Percentiles rank a stretch among this genome's conserved stretches.
Evolutionary conservation across 2,113 vertebrate species (phyloP).

Genomic region (Hyla sarda): DNA sequence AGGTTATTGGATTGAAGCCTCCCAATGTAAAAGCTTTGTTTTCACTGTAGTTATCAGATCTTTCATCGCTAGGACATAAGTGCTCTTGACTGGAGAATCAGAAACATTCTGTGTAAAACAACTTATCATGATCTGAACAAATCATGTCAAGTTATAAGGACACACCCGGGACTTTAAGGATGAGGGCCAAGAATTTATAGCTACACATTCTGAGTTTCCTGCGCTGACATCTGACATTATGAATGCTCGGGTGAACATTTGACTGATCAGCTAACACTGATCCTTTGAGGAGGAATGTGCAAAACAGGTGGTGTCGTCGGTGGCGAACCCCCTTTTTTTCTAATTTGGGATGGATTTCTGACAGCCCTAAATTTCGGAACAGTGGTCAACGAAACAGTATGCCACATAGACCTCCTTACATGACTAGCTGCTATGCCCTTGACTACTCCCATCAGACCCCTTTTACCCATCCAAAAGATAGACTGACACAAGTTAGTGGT

Average conservation of each 20-base stretch:
- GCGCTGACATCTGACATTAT: not conserved
- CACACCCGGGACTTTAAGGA: not conserved
- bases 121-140: not conserved
- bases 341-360: too few relatives aligned
- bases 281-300: too few relatives aligned
- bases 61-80: constrained; percentile 1
- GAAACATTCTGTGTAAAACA: not conserved
- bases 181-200: not conserved
- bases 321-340: too few relatives aligned
- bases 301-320: too few relatives aligned
- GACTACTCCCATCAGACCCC: too few relatives aligned
- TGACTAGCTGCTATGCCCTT: too few relatives aligned
- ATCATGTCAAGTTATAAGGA: not conserved
- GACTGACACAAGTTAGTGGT: too few relatives aligned
- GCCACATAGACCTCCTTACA: too few relatives aligned
- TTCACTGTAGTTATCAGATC: not conserved
- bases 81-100: not conserved
- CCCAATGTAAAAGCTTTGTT: not conserved
- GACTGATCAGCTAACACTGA: not conserved
- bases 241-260: not conserved
- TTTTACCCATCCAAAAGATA: too few relatives aligned
- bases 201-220: not conserved
- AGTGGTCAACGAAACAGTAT: too few relatives aligned
- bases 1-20: not conserved
- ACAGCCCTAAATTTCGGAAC: too few relatives aligned